Evolutionary conservation across 2,113 vertebrate species (phyloP), one percentile per base, ranked within the genome.

Genomic region (Aleadryas rufinucha): DNA sequence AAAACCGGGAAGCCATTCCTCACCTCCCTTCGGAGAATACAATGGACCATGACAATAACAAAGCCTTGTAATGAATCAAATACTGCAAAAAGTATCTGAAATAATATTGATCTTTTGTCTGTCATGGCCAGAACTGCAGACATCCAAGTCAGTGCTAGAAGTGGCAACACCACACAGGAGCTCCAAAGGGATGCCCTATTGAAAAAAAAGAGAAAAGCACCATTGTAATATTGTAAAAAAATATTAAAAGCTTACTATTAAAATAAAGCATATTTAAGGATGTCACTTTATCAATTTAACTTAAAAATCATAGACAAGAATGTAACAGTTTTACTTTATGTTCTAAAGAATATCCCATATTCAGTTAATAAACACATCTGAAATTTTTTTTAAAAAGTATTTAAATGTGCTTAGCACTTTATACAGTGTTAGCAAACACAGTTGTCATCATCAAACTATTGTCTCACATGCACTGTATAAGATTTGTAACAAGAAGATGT

Each of bases 11-110:
- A 96, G 65, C n/a, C 44, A 85, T 94, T 91, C 49, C 97, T 98
- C 93, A 99, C 99, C 99, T 99, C 99, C 98, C 98, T 98, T 96
- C 99, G 98, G 86, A 99, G 98, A 97, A 99, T 98, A 95, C 99
- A 99, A 98, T 99, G 99, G 93, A 99, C 99, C 99, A 99, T 99
- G 97, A 99, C 99, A 88, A 99, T 99, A 95, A 99, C 99, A 95
- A 99, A 99, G 90, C 99, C 99, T 98, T 99, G 99, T 95, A 99
- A 98, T 23, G 99, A 99, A 98, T 99, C 99, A 97, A 99, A 99
- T 94, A 99, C 99, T 4, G 99, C 99, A 70, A 99, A 99, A 90
- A 99, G 99, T 97, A 99, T 99, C 97, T 99, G 99, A 98, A 99
- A 99, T 94, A 99, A 98, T 96, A 99, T 99, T 94, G 99, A 99